Evolutionary conservation across 2,113 vertebrate genomes (phyloP), one percentile per base, ranked within the genome.

Genomic region (Menura novaehollandiae): DNA sequence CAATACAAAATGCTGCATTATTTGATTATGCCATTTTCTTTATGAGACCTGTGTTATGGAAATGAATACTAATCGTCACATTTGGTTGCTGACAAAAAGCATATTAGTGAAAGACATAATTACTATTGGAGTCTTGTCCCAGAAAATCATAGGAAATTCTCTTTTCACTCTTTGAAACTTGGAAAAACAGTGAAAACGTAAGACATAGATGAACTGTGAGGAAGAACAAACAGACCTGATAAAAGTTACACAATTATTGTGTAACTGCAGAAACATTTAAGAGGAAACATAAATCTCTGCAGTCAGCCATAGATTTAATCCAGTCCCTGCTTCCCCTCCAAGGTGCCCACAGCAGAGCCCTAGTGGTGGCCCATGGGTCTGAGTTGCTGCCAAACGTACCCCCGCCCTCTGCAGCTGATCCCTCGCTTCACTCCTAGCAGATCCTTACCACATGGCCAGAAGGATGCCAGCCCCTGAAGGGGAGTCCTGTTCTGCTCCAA

Each of bases 301-400:
- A 82, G n/a, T 53, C 24, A n/a, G 73, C 10, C 41, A 59, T 33
- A 56, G 43, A 52, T 78, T 81, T 77, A 67, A 84, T 51, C 39
- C 0, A 0, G 52, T 4, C 30, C 13, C n/a, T 13, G 2, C 35
- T 49, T 86, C 56, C 24, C 27, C 24, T 80, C 76, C 0, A 0
- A 63, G 73, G 13, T 63, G 15, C 41, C 56, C 39, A 21, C n/a
- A 64, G 76, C 43, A 89, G 53, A 91, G 37, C 26, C 11, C 37
- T 52, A 0, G 1, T 1, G 1, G 56, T 6, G 2, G 22, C 37
- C 0, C 0, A 22, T 10, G 7, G 7, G 15, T 35, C 44, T n/a
- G 21, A 15, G 4, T 47, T 85, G 67, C 44, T 76, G 14, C 67
- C 67, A 85, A 92, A n/a, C 4, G 27, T 33, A 24, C 13, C 8